These are phyloP conservation scores for Boulengeromyrus knoepffleri DNA, from an alignment of 2,113 vertebrate species.

Conservation along the genomic window DNA sequence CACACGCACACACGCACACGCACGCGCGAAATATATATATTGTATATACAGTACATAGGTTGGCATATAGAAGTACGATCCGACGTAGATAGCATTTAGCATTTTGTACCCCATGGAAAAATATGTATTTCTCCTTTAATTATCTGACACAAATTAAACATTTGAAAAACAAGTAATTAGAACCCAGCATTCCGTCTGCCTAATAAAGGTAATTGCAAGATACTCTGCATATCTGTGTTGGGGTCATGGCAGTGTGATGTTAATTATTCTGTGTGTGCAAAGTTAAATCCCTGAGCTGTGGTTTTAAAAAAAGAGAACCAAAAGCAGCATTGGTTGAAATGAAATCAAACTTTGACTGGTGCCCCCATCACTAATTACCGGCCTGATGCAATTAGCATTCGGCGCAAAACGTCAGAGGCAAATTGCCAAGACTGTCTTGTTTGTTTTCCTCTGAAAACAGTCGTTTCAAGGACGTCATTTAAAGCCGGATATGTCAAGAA, in stretches of 20 bases:
- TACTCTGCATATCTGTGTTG: not conserved
- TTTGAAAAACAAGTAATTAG: constrained; percentile 9
- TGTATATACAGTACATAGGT: not conserved
- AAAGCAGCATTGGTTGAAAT: not conserved
- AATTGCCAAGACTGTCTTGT: not conserved
- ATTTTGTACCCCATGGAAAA: not conserved
- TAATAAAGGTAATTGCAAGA: not conserved
- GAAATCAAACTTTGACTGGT: not conserved
- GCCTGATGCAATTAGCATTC: constrained; percentile 1
- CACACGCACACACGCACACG: not conserved
- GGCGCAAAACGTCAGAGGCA: not conserved
- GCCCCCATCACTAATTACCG: not conserved
- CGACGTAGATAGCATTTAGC: not conserved
- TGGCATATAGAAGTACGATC: not conserved
- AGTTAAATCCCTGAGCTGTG: not conserved
- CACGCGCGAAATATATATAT: not conserved
- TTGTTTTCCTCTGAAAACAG: not conserved
- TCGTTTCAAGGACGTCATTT: not conserved
- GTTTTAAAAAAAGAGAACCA: not conserved
- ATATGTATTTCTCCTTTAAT: not conserved
- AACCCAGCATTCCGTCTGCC: not conserved
- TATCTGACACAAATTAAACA: not conserved
- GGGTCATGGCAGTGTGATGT: not conserved
- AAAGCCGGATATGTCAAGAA: not conserved
- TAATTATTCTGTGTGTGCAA: constrained; percentile 6